Conservation (phyloP, 2,888 invertebrate species). For the Hyposoter dolosus region DNA sequence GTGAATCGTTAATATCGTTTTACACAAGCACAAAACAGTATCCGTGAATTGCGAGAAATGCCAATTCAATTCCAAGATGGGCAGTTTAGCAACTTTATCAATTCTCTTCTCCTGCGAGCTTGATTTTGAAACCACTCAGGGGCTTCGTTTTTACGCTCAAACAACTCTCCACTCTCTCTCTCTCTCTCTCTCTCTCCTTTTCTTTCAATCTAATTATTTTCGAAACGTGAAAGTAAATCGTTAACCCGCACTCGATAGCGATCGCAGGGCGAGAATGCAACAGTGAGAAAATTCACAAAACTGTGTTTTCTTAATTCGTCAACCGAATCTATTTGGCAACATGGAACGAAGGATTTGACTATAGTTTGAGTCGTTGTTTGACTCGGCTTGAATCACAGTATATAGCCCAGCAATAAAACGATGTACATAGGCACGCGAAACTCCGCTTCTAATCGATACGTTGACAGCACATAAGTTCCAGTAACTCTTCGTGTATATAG, state of each 20-base stretch:
- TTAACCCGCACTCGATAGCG: not conserved
- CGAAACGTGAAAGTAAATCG: not conserved
- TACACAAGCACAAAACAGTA: not conserved
- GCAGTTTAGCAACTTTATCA: no score
- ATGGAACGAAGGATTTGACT: slow-evolving; percentile 5
- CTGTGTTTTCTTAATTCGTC: slow-evolving; percentile 6
- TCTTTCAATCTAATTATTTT: not conserved
- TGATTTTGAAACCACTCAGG: no score
- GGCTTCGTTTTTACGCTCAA: no score
- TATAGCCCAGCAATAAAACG: slow-evolving; percentile 20
- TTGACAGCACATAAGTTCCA: slow-evolving; percentile 27
- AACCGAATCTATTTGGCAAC: slow-evolving; percentile 3
- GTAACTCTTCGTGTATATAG: not conserved
- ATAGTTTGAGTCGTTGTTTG: slow-evolving; percentile 28
- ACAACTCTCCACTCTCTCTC: no score
- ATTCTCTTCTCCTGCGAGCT: no score
- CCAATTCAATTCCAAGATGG: not conserved
- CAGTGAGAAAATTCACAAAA: not conserved
- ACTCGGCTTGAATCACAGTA: slow-evolving; percentile 34
- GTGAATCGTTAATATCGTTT: not conserved
- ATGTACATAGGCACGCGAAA: slow-evolving; percentile 25
- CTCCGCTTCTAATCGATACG: slow-evolving; percentile 46
- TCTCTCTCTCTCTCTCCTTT: not conserved
- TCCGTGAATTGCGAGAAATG: not conserved
- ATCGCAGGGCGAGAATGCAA: not conserved